These are phyloP conservation scores for Andrena flavipes DNA, from an alignment of 2,888 invertebrate genomes.

Conservation along the genomic window DNA sequence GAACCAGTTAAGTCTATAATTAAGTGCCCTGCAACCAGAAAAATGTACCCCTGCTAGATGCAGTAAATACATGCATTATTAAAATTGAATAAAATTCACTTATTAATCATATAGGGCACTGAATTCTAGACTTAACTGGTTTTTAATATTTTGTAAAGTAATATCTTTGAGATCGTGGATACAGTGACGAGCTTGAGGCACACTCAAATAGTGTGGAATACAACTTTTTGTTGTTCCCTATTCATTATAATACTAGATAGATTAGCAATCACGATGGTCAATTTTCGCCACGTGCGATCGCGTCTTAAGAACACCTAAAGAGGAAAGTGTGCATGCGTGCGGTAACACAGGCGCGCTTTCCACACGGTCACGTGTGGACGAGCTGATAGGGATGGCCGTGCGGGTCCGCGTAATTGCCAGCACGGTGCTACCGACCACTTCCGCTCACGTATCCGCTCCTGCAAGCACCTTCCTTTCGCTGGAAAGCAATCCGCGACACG, in stretches of 20 bases:
- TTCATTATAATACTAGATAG: background rate
- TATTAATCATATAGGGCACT: no score
- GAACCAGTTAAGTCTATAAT: no score
- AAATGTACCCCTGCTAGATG: no score
- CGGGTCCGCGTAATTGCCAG: constrained; percentile 78
- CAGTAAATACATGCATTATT: no score
- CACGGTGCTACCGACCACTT: constrained; percentile 81
- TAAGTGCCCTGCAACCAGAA: no score
- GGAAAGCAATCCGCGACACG: constrained; percentile 52
- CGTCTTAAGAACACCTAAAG: constrained; percentile 22
- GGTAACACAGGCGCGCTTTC: constrained; percentile 20
- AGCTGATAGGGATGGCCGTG: constrained; percentile 73
- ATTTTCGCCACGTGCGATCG: constrained; percentile 12
- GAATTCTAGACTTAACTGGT: no score
- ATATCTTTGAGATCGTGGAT: no score
- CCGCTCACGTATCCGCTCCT: constrained; percentile 82
- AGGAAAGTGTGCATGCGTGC: constrained; percentile 1
- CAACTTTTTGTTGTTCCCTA: no score
- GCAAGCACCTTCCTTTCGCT: constrained; percentile 77
- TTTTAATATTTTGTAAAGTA: no score
- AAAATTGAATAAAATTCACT: no score
- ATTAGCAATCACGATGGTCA: background rate
- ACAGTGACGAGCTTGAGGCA: no score
- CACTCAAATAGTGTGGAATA: no score
- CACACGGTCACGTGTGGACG: constrained; percentile 64